Evolutionary conservation across 2,888 invertebrate species (phyloP).

Genomic region (Eupithecia pulchellata): DNA sequence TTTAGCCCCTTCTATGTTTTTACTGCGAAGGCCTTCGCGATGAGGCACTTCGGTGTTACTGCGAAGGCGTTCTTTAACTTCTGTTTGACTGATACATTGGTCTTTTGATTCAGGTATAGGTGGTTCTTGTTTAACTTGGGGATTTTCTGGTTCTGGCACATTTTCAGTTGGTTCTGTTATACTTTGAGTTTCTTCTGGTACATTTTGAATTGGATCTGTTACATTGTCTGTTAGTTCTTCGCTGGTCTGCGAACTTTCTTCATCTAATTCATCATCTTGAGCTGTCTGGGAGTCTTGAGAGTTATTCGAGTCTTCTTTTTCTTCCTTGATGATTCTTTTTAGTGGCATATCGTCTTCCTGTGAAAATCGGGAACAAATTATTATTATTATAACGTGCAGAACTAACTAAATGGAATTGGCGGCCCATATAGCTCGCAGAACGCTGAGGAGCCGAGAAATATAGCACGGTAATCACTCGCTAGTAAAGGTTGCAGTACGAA

Average conservation of each 20-base stretch:
- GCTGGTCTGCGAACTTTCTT: not conserved
- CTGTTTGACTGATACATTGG: not conserved
- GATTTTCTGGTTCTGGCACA: not conserved
- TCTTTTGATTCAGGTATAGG: not conserved
- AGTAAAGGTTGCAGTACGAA: no score
- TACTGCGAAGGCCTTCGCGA: conserved; percentile 2
- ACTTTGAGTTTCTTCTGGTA: not conserved
- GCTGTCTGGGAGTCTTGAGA: conserved; percentile 12
- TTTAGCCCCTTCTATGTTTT: not conserved
- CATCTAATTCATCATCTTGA: conserved; percentile 9
- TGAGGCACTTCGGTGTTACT: not conserved
- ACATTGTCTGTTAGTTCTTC: not conserved
- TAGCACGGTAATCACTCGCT: no score
- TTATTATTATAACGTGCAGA: not conserved
- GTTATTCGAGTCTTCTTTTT: conserved; percentile 26
- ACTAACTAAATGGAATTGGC: not conserved
- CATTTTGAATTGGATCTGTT: not conserved
- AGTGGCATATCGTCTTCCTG: conserved; percentile 20
- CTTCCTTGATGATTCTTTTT: conserved; percentile 17
- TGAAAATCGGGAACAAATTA: not conserved
- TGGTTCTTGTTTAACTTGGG: not conserved
- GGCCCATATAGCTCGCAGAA: not conserved
- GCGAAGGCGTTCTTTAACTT: not conserved
- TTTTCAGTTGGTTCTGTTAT: not conserved
- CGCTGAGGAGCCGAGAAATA: no score